These are phyloP conservation scores for Nephila pilipes DNA, from an alignment of 1,140 invertebrate species.

Conservation along the genomic window DNA sequence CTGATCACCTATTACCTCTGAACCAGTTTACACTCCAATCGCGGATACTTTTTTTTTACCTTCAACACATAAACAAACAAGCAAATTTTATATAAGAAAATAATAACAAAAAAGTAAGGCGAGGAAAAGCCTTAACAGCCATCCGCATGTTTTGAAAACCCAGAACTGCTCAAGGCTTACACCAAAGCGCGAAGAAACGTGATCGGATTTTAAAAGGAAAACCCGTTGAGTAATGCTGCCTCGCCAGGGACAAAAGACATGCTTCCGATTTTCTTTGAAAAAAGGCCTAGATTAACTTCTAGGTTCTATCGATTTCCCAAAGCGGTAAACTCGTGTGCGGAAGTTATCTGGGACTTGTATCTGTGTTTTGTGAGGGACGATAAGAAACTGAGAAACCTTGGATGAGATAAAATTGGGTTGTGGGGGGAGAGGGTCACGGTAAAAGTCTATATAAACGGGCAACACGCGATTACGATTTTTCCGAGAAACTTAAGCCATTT, in stretches of 20 bases:
- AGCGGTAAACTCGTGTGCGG: constrained; percentile 1
- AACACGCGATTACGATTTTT: constrained; percentile 22
- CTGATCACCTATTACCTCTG: neutral
- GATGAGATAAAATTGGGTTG: constrained; percentile 22
- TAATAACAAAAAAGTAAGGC: neutral
- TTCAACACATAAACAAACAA: neutral
- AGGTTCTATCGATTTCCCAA: neutral
- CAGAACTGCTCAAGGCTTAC: constrained; percentile 3
- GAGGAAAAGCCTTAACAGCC: neutral
- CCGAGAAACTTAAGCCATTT: neutral
- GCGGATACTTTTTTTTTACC: neutral
- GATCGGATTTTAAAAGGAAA: constrained; percentile 6
- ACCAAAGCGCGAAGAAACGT: constrained; percentile 14
- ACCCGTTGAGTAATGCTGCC: constrained; percentile 40
- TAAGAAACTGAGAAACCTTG: neutral
- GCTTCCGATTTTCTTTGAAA: constrained; percentile 9
- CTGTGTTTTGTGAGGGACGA: constrained; percentile 3
- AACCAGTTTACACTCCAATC: neutral
- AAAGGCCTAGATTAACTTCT: constrained; percentile 20
- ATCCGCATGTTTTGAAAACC: neutral
- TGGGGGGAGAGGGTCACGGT: constrained; percentile 28
- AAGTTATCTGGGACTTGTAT: neutral
- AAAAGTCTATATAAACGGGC: neutral
- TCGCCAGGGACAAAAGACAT: neutral
- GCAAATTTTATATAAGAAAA: neutral